These are phyloP conservation scores for Hypolimnas misippus DNA, from an alignment of 2,888 invertebrate species.

Conservation along the genomic window DNA sequence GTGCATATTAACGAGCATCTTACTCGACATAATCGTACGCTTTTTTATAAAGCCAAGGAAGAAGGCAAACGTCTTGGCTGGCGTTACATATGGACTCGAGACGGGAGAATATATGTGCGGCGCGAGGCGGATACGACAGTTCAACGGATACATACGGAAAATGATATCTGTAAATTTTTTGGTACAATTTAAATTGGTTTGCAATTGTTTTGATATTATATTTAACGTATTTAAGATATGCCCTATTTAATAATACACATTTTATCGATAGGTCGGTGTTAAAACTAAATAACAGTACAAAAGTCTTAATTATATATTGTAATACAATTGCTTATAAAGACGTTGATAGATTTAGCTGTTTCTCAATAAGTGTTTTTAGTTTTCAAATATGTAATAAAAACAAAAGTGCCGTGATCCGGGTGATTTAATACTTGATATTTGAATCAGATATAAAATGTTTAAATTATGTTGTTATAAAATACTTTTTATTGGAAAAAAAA, in stretches of 20 bases:
- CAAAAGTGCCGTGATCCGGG: conserved; percentile 5
- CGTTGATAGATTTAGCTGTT: conserved; percentile 7
- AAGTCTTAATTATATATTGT: conserved; percentile 7
- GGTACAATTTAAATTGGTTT: no score
- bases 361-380: conserved; percentile 7
- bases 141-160: conserved; percentile 4
- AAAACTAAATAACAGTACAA: not conserved
- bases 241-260: no score
- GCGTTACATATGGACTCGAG: conserved; percentile 8
- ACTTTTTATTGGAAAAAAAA: not conserved
- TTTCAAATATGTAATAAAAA: conserved; percentile 5
- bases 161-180: no score
- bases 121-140: conserved; percentile 6
- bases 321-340: conserved; percentile 7
- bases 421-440: conserved; percentile 5
- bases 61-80: conserved; percentile 14
- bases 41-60: conserved; percentile 7
- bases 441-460: conserved; percentile 5
- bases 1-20: conserved; percentile 1
- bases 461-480: conserved; percentile 3
- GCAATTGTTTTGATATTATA: no score
- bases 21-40: not conserved
- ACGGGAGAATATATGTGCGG: conserved; percentile 8
- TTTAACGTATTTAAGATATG: no score
- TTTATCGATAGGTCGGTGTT: no score